phyloP scores from a whole-genome alignment of 2,113 vertebrate genomes.

The Clarias macrocephalus region DNA sequence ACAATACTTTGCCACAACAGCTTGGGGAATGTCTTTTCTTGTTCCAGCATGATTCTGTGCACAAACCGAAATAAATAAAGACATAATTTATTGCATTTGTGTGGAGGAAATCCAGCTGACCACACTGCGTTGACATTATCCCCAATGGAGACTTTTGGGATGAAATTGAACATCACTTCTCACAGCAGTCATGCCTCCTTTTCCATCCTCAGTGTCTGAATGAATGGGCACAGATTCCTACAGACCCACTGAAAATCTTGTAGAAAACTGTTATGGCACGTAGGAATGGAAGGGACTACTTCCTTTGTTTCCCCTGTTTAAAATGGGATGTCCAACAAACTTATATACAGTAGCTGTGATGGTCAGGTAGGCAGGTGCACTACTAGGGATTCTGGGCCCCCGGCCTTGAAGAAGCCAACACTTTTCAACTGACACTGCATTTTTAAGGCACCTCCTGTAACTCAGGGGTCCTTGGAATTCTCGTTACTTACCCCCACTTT shows the following conservation, averaged over 20 bases:
- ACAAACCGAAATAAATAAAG: neutral
- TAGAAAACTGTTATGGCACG: neutral
- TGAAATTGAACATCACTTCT: neutral
- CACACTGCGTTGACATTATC: neutral
- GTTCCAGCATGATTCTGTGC: neutral
- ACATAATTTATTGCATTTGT: neutral
- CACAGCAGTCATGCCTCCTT: neutral
- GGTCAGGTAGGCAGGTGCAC: neutral
- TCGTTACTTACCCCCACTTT: too few relatives aligned
- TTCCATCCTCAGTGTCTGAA: too few relatives aligned
- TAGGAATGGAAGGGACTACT: neutral
- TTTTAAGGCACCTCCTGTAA: too few relatives aligned
- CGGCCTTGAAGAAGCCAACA: too few relatives aligned
- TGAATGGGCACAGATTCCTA: neutral
- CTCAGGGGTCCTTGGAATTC: too few relatives aligned
- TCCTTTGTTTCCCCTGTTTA: neutral
- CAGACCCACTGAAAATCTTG: neutral
- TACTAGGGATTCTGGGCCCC: too few relatives aligned
- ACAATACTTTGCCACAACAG: neutral
- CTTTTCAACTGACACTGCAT: too few relatives aligned
- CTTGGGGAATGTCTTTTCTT: neutral
- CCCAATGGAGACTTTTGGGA: neutral
- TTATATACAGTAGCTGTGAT: neutral
- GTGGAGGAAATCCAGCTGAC: neutral
- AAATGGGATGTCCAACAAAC: neutral